Conservation (phyloP, 2,113 vertebrate genomes). For the Eudyptes chrysolophus region DNA sequence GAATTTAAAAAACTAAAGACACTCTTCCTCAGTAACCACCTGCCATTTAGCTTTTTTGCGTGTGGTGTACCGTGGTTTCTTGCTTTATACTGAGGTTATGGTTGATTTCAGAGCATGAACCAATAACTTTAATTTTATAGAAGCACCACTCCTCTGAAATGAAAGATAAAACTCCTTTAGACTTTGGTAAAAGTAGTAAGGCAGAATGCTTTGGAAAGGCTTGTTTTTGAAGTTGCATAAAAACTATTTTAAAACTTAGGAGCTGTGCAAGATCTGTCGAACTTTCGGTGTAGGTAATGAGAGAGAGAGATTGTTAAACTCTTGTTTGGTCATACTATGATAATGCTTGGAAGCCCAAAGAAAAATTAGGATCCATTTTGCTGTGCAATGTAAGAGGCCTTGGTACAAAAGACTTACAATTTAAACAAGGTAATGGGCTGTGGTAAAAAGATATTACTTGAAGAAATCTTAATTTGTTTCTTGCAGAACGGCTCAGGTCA, state of each 20-base stretch:
- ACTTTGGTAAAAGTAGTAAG: neutral
- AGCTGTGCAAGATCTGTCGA: neutral
- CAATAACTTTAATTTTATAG: neutral
- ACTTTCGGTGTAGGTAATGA: neutral
- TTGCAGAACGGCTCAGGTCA: slow-evolving; percentile 88
- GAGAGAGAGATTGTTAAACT: neutral
- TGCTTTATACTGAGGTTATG: neutral
- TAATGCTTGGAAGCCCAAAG: neutral
- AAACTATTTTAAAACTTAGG: neutral
- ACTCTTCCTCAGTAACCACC: neutral
- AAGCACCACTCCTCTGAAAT: neutral
- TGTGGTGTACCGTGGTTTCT: neutral
- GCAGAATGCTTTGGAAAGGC: neutral
- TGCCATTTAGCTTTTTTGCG: neutral
- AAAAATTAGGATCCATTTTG: neutral
- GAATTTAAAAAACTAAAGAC: neutral
- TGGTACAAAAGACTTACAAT: neutral
- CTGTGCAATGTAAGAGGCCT: neutral
- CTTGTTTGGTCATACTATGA: neutral
- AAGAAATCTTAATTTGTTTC: slow-evolving; percentile 25
- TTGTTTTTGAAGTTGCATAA: neutral
- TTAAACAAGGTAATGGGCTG: neutral
- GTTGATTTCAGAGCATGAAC: neutral
- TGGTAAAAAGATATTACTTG: neutral
- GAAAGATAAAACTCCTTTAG: neutral